A percentile compares a stretch with the other conserved stretches of the same genome.
These are phyloP conservation scores for Contarinia nasturtii DNA, from an alignment of 1,140 invertebrate species.

Conservation along the genomic window DNA sequence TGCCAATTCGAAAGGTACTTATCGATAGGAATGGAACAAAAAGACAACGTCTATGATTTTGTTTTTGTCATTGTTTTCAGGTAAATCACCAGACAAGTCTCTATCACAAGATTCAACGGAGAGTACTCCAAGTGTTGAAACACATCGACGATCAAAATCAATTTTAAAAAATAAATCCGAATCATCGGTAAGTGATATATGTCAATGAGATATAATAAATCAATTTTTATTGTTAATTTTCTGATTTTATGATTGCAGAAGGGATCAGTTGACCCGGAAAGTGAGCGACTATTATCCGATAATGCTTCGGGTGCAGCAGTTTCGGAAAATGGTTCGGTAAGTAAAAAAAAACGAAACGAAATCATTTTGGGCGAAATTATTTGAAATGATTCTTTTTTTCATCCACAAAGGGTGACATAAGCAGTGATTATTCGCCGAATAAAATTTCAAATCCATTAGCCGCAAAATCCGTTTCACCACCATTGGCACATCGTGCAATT, in stretches of 20 bases:
- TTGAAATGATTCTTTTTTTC: neutral
- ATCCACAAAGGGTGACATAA: conserved; percentile 18
- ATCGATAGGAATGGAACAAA: neutral
- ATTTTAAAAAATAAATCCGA: conserved; percentile 60
- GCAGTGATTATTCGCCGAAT: conserved; percentile 26
- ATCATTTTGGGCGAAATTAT: neutral
- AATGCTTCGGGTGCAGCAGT: conserved; percentile 28
- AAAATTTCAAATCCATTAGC: conserved; percentile 26
- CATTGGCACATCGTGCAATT: conserved; percentile 22
- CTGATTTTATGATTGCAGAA: conserved; percentile 1
- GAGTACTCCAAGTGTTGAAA: conserved; percentile 38
- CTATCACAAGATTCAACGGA: conserved; percentile 51
- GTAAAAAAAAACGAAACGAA: neutral
- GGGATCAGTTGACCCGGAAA: conserved; percentile 42
- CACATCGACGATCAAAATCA: conserved; percentile 46
- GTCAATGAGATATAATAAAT: too few relatives aligned
- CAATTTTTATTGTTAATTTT: conserved; percentile 7
- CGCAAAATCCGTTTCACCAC: conserved; percentile 25
- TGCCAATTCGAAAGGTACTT: conserved; percentile 28
- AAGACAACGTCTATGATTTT: conserved; percentile 1
- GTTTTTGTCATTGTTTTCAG: conserved; percentile 8
- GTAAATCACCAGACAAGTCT: conserved; percentile 37
- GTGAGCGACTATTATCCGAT: conserved; percentile 54
- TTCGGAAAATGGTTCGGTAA: conserved; percentile 25
- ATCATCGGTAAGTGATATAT: conserved; percentile 10